phyloP scores from a whole-genome alignment of 2,113 vertebrate species.

The Psittacula cyanocephala region DNA sequence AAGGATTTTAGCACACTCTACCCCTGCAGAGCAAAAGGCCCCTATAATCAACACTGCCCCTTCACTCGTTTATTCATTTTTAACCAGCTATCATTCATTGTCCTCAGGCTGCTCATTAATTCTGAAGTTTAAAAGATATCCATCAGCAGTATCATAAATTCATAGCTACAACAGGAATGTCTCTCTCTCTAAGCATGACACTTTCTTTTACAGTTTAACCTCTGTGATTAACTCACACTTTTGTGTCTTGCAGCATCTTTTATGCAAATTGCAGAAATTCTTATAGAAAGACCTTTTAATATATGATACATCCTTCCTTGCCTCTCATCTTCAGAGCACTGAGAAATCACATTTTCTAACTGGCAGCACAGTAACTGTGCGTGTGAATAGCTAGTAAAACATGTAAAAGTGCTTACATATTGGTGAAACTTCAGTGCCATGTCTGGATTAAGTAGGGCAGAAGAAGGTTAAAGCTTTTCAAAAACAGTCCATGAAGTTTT shows the following conservation, averaged over 20 bases:
- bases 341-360: neutral
- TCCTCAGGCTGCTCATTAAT: constrained; percentile 75
- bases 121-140: constrained; percentile 67
- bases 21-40: constrained; percentile 35
- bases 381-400: neutral
- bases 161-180: constrained; percentile 52
- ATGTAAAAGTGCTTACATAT: neutral
- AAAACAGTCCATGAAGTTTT: neutral
- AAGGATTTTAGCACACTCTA: constrained; percentile 33
- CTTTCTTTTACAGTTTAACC: constrained; percentile 22
- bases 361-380: neutral
- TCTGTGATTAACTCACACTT: constrained; percentile 54
- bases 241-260: constrained; percentile 44
- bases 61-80: constrained; percentile 56
- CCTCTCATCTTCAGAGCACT: neutral
- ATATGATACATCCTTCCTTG: constrained; percentile 46
- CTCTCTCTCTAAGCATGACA: constrained; percentile 27
- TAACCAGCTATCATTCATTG: constrained; percentile 66
- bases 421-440: neutral
- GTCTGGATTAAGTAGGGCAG: neutral
- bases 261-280: constrained; percentile 56
- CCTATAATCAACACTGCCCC: neutral
- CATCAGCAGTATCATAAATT: constrained; percentile 58
- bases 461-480: constrained; percentile 2
- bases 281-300: constrained; percentile 51